Conservation (phyloP, 2,888 invertebrate genomes). For the Drosophila mayaguana region DNA sequence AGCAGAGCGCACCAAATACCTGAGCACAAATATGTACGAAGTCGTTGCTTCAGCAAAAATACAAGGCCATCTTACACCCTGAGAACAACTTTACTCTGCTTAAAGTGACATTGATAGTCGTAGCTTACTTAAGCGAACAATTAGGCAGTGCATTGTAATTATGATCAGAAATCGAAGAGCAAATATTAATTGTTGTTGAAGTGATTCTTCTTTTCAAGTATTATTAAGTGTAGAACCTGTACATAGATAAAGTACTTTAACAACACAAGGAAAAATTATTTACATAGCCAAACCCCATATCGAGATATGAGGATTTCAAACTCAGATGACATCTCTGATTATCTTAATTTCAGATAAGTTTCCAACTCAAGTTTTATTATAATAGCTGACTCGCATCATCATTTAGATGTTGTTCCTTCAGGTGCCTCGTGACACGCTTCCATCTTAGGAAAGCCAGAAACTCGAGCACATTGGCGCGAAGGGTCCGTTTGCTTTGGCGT, state of each 20-base stretch:
- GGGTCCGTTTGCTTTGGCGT: conserved; percentile 26
- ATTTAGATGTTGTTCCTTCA: neutral
- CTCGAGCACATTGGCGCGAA: conserved; percentile 1
- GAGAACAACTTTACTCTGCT: neutral
- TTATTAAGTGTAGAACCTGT: too few relatives aligned
- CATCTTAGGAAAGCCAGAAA: conserved; percentile 9
- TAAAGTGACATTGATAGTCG: neutral
- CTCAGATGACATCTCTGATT: too few relatives aligned
- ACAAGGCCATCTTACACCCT: neutral
- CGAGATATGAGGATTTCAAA: too few relatives aligned
- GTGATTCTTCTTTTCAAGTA: too few relatives aligned
- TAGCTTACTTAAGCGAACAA: neutral
- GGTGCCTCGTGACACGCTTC: neutral
- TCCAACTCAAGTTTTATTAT: neutral
- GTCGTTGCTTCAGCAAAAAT: neutral
- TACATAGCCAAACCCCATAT: too few relatives aligned
- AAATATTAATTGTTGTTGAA: too few relatives aligned
- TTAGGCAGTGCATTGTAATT: too few relatives aligned
- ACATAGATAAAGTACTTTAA: too few relatives aligned
- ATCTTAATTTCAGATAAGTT: too few relatives aligned
- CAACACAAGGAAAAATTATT: too few relatives aligned
- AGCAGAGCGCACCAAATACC: neutral
- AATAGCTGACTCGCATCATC: neutral
- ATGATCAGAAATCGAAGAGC: too few relatives aligned
- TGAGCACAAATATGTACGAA: neutral